Percentiles rank a stretch among this genome's conserved stretches.
These are phyloP conservation scores for Drosophila lowei DNA, from an alignment of 1,140 invertebrate species.

Conservation along the genomic window DNA sequence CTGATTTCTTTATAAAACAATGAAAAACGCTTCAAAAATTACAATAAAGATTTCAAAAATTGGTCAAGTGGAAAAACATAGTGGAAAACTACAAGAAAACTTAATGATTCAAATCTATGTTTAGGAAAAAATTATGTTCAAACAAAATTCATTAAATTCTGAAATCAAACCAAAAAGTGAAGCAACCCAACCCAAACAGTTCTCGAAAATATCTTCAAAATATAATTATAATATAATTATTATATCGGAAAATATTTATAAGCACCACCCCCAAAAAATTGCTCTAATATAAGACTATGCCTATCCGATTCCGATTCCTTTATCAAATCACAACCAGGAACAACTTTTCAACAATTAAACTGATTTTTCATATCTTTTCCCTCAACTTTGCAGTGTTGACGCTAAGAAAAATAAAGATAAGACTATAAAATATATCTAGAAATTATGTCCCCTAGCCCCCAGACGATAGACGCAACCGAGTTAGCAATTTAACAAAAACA, in stretches of 20 bases:
- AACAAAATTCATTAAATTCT: too few relatives aligned
- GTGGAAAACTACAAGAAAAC: constrained; percentile 1
- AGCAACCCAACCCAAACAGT: too few relatives aligned
- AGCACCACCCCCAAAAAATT: too few relatives aligned
- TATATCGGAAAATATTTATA: too few relatives aligned
- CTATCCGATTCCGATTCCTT: too few relatives aligned
- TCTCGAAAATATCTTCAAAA: too few relatives aligned
- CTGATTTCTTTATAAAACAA: constrained; percentile 16
- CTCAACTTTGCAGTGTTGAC: constrained; percentile 39
- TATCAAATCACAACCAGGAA: too few relatives aligned
- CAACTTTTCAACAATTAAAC: background rate
- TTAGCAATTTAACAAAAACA: constrained; percentile 45
- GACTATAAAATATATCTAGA: constrained; percentile 23
- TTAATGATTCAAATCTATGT: background rate
- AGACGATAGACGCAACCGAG: constrained; percentile 29
- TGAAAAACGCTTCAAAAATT: background rate
- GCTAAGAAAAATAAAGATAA: constrained; percentile 37
- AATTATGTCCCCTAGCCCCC: constrained; percentile 46
- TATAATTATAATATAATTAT: too few relatives aligned
- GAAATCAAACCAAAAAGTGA: too few relatives aligned
- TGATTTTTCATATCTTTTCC: background rate
- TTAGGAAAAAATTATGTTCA: too few relatives aligned
- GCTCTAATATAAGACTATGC: too few relatives aligned
- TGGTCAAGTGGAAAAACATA: background rate
- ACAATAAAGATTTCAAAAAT: background rate